Conservation (phyloP, 2,113 vertebrate genomes). For the Sylvilagus bachmani region DNA sequence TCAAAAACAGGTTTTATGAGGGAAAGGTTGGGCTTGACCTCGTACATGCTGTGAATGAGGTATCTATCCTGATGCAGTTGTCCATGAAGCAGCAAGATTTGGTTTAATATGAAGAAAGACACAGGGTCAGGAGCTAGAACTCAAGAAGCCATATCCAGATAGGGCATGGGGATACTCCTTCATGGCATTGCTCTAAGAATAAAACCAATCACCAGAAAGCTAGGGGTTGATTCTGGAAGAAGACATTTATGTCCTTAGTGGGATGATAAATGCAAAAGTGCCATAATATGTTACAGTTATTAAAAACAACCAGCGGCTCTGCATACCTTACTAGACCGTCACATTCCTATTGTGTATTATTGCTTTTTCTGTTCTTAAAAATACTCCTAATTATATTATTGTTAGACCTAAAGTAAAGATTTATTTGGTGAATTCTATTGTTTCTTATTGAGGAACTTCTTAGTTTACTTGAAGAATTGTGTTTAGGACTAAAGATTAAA, state of each 20-base stretch:
- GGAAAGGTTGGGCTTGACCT: background rate
- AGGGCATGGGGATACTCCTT: background rate
- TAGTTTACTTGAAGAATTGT: conserved; percentile 39
- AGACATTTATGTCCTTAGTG: background rate
- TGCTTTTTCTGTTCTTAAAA: conserved; percentile 60
- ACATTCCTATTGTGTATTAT: conserved; percentile 4
- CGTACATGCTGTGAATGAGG: background rate
- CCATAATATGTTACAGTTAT: conserved; percentile 9
- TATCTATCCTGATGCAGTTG: background rate
- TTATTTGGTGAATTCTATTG: conserved; percentile 75
- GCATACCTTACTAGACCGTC: conserved; percentile 15
- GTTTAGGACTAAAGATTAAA: conserved; percentile 62
- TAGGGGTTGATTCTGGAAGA: conserved; percentile 30
- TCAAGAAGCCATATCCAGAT: conserved; percentile 3
- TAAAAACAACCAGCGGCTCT: conserved; percentile 33
- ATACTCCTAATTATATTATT: conserved; percentile 70
- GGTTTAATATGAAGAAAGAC: background rate
- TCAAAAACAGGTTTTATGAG: background rate
- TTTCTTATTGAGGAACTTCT: conserved; percentile 57
- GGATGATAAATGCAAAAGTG: conserved; percentile 19
- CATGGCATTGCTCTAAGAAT: background rate
- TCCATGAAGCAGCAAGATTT: background rate
- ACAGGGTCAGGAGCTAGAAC: background rate
- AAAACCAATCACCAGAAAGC: background rate
- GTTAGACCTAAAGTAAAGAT: conserved; percentile 63